Base-by-base conservation (phyloP, 2,888 invertebrate species). In the Aphidius colemani region DNA sequence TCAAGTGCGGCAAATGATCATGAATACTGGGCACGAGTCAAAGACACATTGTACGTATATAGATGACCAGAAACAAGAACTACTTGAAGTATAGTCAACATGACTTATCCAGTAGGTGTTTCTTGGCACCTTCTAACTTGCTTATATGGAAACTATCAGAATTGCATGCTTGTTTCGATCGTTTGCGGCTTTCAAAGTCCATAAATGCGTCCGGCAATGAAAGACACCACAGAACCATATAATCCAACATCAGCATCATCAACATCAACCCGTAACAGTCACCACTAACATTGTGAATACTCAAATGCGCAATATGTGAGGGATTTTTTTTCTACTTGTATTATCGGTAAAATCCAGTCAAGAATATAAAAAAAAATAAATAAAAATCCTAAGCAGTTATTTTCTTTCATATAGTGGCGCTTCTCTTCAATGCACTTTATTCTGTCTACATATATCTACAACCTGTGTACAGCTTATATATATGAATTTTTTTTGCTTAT, bases 101-200 rank as follows among this genome's bases (percentile, higher is more conserved):
- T 49, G 49, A 49, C 11, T 55, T 55, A 11, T 51, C 61, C 66
- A 67, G n/a, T n/a, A 70, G 72, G 70, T 71, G 69, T 70, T 70
- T 69, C 70, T 68, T 70, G 66, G 67, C 73, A 71, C 72, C 71
- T 73, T 70, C 46, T 59, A 51, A 50, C 58, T 56, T 50, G 68
- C 67, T 48, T 69, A 71, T 72, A 73, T 69, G 73, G 73, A 56
- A 43, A 51, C 30, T 30, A 30, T 30, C 30, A 30, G 51, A 57
- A 53, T 50, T 48, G 57, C 45, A 56, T 45, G 57, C 45, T 59
- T 45, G 63, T 58, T 53, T 53, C 53, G 57, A 56, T 64, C 53
- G 60, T 30, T 30, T 30, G 30, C 63, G 57, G 63, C 61, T 56
- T 61, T 61, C 57, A 61, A 65, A 56, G 41, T 41, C 65, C 65